phyloP scores from a whole-genome alignment of 2,113 vertebrate species.

The Myotis yumanensis region DNA sequence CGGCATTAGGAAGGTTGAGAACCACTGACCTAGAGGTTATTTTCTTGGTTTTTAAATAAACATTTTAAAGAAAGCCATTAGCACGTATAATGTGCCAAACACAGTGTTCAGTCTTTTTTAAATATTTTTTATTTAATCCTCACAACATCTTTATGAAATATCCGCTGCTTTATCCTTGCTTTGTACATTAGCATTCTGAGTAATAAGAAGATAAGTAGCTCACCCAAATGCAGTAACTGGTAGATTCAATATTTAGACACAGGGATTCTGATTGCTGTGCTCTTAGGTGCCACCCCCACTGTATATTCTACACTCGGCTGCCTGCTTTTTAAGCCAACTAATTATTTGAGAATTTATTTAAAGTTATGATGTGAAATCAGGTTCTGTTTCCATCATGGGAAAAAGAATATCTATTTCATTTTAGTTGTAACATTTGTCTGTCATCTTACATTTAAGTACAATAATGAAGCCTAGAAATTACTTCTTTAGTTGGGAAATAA shows the following conservation, averaged over 20 bases:
- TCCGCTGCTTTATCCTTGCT: not conserved
- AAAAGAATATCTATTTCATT: not conserved
- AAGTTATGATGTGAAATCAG: conserved; percentile 24
- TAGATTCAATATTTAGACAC: not conserved
- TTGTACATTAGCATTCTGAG: not conserved
- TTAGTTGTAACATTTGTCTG: not conserved
- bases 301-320: not conserved
- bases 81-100: not conserved
- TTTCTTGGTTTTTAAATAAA: not conserved
- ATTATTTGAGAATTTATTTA: conserved; percentile 20
- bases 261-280: not conserved
- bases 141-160: not conserved
- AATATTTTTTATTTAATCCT: conserved; percentile 5
- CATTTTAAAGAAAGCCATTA: not conserved
- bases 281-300: not conserved
- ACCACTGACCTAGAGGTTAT: not conserved
- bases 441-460: not conserved
- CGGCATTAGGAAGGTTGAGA: not conserved
- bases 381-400: not conserved
- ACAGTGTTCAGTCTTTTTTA: not conserved
- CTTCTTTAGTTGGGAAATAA: not conserved
- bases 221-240: not conserved
- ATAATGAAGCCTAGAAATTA: conserved; percentile 46
- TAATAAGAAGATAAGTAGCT: not conserved
- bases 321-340: not conserved